Base-by-base conservation (phyloP, 2,797 vertebrate genomes). In the Merluccius polli region DNA sequence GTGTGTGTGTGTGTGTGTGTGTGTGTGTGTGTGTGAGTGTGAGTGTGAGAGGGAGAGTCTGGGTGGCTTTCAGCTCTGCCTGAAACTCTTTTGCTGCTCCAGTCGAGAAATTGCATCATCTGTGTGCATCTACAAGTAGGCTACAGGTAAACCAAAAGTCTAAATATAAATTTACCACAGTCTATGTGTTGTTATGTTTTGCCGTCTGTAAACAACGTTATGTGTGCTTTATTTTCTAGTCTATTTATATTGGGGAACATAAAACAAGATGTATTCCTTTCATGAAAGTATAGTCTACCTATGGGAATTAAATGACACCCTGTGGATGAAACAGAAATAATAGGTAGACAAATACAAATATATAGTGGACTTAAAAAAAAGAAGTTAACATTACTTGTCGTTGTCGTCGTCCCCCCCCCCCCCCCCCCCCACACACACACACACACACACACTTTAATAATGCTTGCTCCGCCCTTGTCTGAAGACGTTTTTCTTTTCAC, bases 401-500 rank as follows among this genome's bases (percentile, higher is more conserved):
- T 35, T 44, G 13, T 18, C 41, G n/a, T n/a, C 18, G 41, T 3
- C 41, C 38, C 38, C 38, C 1, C 11, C 38, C 38, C 12, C 38
- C n/a, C n/a, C n/a, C n/a, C n/a, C n/a, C n/a, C n/a, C n/a, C n/a
- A n/a, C n/a, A n/a, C n/a, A n/a, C n/a, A n/a, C 36, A 38, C 36
- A 7, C 5, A 7, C 36, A 38, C 36, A 7, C 36, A 7, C 36
- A 38, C 36, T 9, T 38, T 38, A 38, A 38, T 38, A 35, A 35
- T 35, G n/a, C n/a, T 35, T 35, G 33, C 33, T 48, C 1, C 16
- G 52, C 52, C 52, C 52, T 59, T 8, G 77, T 70, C 73, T 41
- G n/a, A 16, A n/a, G 29, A 31, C 18, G 63, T 77, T 71, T 12
- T 18, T 30, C 78, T 71, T 12, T 18, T 30, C 78, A 12, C 68